phyloP scores from a whole-genome alignment of 2,888 invertebrate species.

The Agrochola circellaris region DNA sequence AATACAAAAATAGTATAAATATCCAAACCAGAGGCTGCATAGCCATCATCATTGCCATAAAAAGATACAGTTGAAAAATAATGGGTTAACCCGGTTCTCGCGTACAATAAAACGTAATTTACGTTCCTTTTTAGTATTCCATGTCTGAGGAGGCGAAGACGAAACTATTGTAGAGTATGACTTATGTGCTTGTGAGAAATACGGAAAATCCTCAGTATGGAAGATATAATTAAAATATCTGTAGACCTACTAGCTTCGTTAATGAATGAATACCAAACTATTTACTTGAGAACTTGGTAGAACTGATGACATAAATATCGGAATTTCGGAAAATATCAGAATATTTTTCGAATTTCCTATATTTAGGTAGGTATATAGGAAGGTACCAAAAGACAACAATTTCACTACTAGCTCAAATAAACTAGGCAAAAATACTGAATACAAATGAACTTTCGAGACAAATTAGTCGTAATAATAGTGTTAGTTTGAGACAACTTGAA shows the following conservation, averaged over 20 bases:
- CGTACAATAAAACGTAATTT: slow-evolving; percentile 59
- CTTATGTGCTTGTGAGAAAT: slow-evolving; percentile 24
- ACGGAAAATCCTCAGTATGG: background rate
- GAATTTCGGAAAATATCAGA: too few species aligned
- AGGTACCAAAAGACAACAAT: too few species aligned
- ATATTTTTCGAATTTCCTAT: too few species aligned
- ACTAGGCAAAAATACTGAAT: too few species aligned
- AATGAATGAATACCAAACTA: background rate
- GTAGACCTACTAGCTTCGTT: background rate
- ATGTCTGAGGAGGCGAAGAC: slow-evolving; percentile 19
- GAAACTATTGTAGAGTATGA: slow-evolving; percentile 46
- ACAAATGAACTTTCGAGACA: too few species aligned
- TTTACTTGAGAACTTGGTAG: background rate
- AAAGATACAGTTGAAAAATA: slow-evolving; percentile 49
- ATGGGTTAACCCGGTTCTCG: slow-evolving; percentile 37
- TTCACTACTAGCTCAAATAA: too few species aligned
- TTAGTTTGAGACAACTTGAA: background rate
- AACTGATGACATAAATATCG: too few species aligned
- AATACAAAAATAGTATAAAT: background rate
- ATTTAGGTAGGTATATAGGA: too few species aligned
- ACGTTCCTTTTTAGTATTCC: slow-evolving; percentile 49
- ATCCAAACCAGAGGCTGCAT: slow-evolving; percentile 19
- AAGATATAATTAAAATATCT: background rate
- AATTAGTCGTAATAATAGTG: background rate
- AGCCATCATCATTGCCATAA: slow-evolving; percentile 44